Conservation (phyloP, 2,888 invertebrate genomes). For the Gastracanthus pulcherrimus region DNA sequence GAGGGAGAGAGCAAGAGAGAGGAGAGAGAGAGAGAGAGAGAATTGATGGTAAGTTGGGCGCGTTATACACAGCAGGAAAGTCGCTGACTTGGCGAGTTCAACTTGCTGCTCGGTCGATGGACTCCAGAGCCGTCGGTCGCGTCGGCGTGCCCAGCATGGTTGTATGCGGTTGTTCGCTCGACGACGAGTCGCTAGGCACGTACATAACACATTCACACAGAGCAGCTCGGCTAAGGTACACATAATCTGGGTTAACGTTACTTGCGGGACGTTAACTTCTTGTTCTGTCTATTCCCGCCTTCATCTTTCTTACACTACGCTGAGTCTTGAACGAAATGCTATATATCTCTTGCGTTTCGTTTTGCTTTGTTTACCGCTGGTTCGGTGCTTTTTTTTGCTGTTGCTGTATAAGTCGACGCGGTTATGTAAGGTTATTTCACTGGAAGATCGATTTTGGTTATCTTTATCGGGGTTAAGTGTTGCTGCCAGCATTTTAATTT, state of each 20-base stretch:
- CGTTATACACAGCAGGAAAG: constrained; percentile 8
- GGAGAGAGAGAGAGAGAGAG: neutral
- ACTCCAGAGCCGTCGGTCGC: constrained; percentile 10
- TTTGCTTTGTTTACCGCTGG: constrained; percentile 3
- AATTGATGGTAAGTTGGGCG: constrained; percentile 29
- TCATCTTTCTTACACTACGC: constrained; percentile 19
- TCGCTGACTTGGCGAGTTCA: constrained; percentile 57
- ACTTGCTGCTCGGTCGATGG: constrained; percentile 41
- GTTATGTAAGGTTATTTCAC: neutral
- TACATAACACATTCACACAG: neutral
- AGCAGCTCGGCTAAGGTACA: constrained; percentile 9
- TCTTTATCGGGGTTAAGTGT: too few species aligned
- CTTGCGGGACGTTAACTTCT: constrained; percentile 49
- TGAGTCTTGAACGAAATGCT: constrained; percentile 1
- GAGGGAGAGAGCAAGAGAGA: too few species aligned
- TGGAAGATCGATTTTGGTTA: too few species aligned
- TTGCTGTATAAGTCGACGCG: too few species aligned
- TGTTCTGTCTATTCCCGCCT: constrained; percentile 25
- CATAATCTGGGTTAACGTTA: constrained; percentile 63
- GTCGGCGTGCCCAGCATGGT: neutral
- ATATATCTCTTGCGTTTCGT: constrained; percentile 8
- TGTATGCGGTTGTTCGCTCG: neutral
- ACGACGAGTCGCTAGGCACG: neutral
- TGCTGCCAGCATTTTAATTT: too few species aligned
- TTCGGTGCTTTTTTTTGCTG: neutral